Evolutionary conservation across 2,888 invertebrate species (phyloP).

Genomic region (Schizaphis graminum): DNA sequence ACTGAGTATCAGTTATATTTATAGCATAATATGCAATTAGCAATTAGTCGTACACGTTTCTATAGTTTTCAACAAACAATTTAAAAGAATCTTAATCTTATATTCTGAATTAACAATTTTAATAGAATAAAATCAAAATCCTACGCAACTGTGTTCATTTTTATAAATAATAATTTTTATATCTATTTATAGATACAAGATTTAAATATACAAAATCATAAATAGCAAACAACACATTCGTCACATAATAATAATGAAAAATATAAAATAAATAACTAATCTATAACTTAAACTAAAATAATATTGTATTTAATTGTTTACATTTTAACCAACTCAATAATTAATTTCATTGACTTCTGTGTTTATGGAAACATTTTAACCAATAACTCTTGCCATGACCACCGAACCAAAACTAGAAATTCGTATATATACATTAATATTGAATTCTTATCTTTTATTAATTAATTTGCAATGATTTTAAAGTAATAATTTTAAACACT

Average conservation of each 20-base stretch:
- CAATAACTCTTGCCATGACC: not conserved
- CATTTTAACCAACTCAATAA: not conserved
- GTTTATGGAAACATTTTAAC: constrained; percentile 9
- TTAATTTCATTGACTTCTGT: not conserved
- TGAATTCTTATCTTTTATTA: not conserved
- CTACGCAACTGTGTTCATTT: not conserved
- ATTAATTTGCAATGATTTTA: not conserved
- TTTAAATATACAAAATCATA: not conserved
- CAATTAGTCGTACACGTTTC: not conserved
- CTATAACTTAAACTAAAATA: not conserved
- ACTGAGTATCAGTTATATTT: not conserved
- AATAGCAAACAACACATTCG: not conserved
- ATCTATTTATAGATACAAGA: not conserved
- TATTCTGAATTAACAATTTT: not conserved
- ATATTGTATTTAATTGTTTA: not conserved
- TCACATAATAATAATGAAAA: not conserved
- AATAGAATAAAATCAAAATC: not conserved
- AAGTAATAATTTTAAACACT: not conserved
- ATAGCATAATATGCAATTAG: not conserved
- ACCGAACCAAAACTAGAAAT: not conserved
- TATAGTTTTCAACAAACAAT: not conserved
- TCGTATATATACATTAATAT: not conserved
- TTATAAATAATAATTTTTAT: not conserved
- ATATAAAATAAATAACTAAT: not conserved
- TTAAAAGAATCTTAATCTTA: too few species aligned